phyloP scores from a whole-genome alignment of 2,797 vertebrate species.

The Poeciliopsis turneri region DNA sequence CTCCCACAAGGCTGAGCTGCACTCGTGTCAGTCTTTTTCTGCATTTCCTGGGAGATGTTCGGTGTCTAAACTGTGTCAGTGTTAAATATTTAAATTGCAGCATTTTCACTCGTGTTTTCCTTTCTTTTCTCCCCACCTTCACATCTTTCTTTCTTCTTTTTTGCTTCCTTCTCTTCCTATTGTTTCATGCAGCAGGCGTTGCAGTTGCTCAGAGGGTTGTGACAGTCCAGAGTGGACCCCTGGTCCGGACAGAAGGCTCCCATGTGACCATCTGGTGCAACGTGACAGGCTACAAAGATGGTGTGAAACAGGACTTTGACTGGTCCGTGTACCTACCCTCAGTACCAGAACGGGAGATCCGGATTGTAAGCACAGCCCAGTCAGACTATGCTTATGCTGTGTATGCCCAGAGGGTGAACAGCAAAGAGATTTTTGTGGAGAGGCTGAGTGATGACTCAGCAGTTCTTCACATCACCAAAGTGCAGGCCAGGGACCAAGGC shows the following conservation, averaged over 20 bases:
- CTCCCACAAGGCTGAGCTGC: conserved; percentile 47
- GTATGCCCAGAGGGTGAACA: conserved; percentile 81
- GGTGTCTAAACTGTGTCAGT: conserved; percentile 34
- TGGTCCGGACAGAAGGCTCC: conserved; percentile 85
- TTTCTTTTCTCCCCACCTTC: conserved; percentile 30
- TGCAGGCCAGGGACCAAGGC: conserved; percentile 86
- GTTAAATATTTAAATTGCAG: conserved; percentile 66
- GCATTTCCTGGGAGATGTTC: conserved; percentile 47
- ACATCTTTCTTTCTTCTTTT: conserved; percentile 13
- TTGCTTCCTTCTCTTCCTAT: conserved; percentile 1
- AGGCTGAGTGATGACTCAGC: conserved; percentile 83
- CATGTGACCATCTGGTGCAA: conserved; percentile 89
- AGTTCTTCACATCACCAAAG: conserved; percentile 87
- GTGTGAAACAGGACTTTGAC: conserved; percentile 86
- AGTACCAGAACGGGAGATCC: conserved; percentile 81
- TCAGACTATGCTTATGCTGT: conserved; percentile 84
- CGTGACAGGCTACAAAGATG: conserved; percentile 86
- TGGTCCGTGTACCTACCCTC: conserved; percentile 90
- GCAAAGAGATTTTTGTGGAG: conserved; percentile 87
- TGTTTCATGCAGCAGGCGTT: conserved; percentile 66
- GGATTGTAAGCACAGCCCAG: conserved; percentile 89
- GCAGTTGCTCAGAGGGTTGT: conserved; percentile 83
- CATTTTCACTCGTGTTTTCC: conserved; percentile 65
- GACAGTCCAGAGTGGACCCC: conserved; percentile 83
- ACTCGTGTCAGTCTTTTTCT: conserved; percentile 46